phyloP scores from a whole-genome alignment of 2,113 vertebrate genomes.

The Myrmecobius fasciatus region DNA sequence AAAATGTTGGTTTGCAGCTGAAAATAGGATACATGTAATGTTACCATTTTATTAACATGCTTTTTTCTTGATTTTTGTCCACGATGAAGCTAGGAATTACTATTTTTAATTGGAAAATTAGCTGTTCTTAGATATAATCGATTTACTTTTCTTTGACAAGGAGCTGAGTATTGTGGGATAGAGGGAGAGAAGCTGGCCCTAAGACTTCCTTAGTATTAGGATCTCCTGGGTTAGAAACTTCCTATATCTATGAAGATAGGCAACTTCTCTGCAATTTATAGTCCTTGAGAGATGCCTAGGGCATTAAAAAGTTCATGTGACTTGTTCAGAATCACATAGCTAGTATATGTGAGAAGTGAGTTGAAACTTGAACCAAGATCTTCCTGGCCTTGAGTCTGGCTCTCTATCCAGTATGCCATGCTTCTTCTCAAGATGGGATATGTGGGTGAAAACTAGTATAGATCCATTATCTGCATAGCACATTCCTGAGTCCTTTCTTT shows the following conservation, averaged over 20 bases:
- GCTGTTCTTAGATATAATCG: not conserved
- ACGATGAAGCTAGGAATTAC: slow-evolving; percentile 24
- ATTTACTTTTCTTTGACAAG: slow-evolving; percentile 14
- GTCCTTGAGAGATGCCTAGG: too few species aligned
- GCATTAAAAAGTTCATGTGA: too few species aligned
- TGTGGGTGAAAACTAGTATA: not conserved
- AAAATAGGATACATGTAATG: not conserved
- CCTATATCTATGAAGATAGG: too few species aligned
- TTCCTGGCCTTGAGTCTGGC: too few species aligned
- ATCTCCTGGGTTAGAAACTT: too few species aligned
- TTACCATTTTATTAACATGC: not conserved
- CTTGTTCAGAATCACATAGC: too few species aligned
- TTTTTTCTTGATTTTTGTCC: not conserved
- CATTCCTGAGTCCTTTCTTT: not conserved
- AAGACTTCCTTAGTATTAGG: too few species aligned
- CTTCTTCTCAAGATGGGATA: too few species aligned
- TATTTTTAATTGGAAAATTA: slow-evolving; percentile 12
- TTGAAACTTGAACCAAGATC: too few species aligned
- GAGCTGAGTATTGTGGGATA: not conserved
- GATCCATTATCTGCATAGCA: not conserved
- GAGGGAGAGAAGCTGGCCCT: not conserved
- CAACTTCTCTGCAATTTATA: too few species aligned
- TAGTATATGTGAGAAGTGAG: too few species aligned
- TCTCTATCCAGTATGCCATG: too few species aligned
- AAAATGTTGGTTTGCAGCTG: not conserved